Percentiles rank a stretch among this genome's conserved stretches.
phyloP scores from a whole-genome alignment of 2,113 vertebrate genomes.

The Stigmatopora nigra region DNA sequence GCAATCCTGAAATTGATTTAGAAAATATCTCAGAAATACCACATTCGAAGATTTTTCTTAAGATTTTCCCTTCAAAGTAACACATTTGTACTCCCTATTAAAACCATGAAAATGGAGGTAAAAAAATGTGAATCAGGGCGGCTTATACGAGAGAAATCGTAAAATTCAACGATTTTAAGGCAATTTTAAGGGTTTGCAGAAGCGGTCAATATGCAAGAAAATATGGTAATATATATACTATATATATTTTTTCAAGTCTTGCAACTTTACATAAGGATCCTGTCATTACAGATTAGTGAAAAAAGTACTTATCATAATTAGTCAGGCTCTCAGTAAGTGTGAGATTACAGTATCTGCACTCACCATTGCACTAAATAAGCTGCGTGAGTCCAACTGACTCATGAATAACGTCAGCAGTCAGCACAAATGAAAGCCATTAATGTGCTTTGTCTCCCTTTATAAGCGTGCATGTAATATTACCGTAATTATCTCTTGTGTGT shows the following conservation, averaged over 20 bases:
- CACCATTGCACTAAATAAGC: slow-evolving; percentile 24
- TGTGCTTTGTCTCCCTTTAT: slow-evolving; percentile 21
- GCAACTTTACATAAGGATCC: neutral
- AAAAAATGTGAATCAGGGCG: no score
- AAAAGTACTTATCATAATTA: slow-evolving; percentile 5
- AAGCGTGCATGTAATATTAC: slow-evolving; percentile 24
- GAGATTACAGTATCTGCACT: slow-evolving; percentile 11
- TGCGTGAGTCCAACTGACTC: slow-evolving; percentile 37
- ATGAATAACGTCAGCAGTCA: slow-evolving; percentile 36
- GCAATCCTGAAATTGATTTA: no score
- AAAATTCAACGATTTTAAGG: no score
- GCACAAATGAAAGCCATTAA: slow-evolving; percentile 28
- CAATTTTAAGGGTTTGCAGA: no score
- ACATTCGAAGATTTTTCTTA: no score
- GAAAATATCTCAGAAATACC: no score
- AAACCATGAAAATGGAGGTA: no score
- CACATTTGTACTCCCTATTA: no score
- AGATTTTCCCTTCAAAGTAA: no score
- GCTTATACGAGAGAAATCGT: no score
- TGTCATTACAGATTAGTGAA: slow-evolving; percentile 10
- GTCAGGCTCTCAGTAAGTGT: slow-evolving; percentile 8
- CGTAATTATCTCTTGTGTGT: slow-evolving; percentile 15
- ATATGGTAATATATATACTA: no score
- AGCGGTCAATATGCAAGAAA: no score
- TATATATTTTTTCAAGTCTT: neutral